phyloP scores from a whole-genome alignment of 2,888 invertebrate species.

The Cacoxenus indagator region DNA sequence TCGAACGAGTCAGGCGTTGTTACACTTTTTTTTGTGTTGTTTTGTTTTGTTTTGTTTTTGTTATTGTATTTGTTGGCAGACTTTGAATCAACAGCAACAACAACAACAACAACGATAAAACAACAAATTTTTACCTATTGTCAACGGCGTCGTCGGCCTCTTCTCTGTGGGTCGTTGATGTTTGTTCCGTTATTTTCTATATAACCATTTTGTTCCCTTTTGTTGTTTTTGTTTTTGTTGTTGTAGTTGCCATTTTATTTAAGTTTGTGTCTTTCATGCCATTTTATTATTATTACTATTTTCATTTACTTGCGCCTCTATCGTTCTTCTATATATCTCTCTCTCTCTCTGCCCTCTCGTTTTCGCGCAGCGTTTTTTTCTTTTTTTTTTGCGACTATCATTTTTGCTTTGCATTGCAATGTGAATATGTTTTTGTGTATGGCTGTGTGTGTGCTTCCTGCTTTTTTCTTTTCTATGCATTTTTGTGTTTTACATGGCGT shows the following conservation, averaged over 20 bases:
- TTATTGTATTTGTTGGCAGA: conserved; percentile 5
- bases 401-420: conserved; percentile 61
- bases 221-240: background rate
- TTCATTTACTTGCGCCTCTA: background rate
- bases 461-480: conserved; percentile 59
- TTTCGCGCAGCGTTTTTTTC: background rate
- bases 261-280: conserved; percentile 4
- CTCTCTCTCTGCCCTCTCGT: no score
- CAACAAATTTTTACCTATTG: conserved; percentile 8
- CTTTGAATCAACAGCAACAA: conserved; percentile 1
- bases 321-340: no score
- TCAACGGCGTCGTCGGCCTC: conserved; percentile 1
- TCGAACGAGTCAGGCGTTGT: no score
- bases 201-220: background rate
- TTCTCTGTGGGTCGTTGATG: background rate
- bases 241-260: conserved; percentile 9
- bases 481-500: conserved; percentile 57
- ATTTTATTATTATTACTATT: conserved; percentile 11
- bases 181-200: background rate
- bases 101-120: background rate
- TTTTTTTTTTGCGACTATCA: background rate
- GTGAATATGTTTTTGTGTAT: conserved; percentile 60
- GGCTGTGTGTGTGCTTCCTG: no score
- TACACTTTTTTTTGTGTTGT: background rate
- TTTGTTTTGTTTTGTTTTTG: conserved; percentile 7